Percentiles rank a stretch among this genome's conserved stretches.
phyloP scores from a whole-genome alignment of 2,113 vertebrate genomes.

The Myanophis thanlyinensis region DNA sequence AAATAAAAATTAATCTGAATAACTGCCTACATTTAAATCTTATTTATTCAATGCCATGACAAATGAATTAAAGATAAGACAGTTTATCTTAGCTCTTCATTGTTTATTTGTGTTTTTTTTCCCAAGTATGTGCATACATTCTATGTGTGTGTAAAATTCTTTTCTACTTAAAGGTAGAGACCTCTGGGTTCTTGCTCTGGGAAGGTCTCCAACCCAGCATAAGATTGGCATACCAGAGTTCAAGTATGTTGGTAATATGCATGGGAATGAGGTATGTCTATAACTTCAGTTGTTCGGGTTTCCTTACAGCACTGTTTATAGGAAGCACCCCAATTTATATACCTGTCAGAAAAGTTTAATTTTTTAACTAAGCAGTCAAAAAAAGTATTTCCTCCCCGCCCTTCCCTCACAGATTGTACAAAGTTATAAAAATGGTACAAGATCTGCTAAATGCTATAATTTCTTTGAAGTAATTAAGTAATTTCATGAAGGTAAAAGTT shows the following conservation, averaged over 20 bases:
- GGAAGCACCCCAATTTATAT: slow-evolving; percentile 17
- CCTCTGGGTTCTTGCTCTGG: slow-evolving; percentile 87
- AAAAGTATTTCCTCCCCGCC: not conserved
- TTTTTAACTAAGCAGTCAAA: not conserved
- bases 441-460: not conserved
- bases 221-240: slow-evolving; percentile 87
- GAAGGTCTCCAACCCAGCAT: slow-evolving; percentile 78
- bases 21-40: not conserved
- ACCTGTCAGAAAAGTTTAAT: not conserved
- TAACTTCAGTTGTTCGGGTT: slow-evolving; percentile 38
- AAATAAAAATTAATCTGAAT: slow-evolving; percentile 5
- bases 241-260: slow-evolving; percentile 94
- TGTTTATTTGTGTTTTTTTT: slow-evolving; percentile 42
- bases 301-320: slow-evolving; percentile 44
- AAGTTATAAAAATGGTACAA: not conserved
- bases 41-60: not conserved
- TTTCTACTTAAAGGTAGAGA: slow-evolving; percentile 80
- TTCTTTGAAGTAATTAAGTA: no score
- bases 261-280: slow-evolving; percentile 88
- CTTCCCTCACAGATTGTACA: not conserved
- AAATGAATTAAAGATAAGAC: not conserved
- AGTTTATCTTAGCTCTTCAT: not conserved
- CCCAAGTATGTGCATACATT: slow-evolving; percentile 38
- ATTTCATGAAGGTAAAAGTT: not conserved
- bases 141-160: slow-evolving; percentile 37